phyloP scores from a whole-genome alignment of 2,797 vertebrate genomes.

The Rhinichthys osculus region DNA sequence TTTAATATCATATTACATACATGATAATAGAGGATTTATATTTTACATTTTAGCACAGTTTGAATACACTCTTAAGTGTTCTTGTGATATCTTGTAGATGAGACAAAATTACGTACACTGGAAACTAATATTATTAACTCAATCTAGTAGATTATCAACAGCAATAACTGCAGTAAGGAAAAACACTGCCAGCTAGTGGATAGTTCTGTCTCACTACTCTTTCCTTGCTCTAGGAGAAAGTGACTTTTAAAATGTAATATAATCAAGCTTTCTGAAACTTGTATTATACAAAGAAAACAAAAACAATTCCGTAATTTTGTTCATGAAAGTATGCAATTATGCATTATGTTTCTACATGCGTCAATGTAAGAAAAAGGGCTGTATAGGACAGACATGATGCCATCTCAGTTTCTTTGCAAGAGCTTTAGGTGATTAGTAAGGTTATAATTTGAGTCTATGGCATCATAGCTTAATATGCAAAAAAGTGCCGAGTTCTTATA shows the following conservation, averaged over 20 bases:
- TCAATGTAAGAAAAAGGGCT: neutral
- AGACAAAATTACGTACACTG: neutral
- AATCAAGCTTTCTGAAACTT: neutral
- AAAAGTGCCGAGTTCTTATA: neutral
- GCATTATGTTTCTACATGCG: neutral
- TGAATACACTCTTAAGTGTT: neutral
- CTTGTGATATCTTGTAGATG: neutral
- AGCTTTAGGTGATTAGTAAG: neutral
- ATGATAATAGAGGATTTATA: neutral
- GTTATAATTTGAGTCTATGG: neutral
- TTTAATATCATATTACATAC: neutral
- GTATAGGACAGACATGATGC: neutral
- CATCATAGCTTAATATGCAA: neutral
- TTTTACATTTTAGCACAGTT: neutral
- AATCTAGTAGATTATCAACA: neutral
- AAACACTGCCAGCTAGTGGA: slow-evolving; percentile 12
- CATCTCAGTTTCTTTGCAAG: neutral
- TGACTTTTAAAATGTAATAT: neutral
- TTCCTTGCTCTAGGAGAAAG: neutral
- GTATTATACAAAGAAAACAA: too few species aligned
- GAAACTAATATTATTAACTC: neutral
- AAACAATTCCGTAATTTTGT: neutral
- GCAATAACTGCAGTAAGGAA: neutral
- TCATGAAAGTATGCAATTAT: neutral
- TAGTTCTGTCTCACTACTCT: neutral